Percentiles rank a stretch among this genome's conserved stretches.
These are phyloP conservation scores for Platycheirus rosarum DNA, from an alignment of 2,888 invertebrate species.

Conservation along the genomic window DNA sequence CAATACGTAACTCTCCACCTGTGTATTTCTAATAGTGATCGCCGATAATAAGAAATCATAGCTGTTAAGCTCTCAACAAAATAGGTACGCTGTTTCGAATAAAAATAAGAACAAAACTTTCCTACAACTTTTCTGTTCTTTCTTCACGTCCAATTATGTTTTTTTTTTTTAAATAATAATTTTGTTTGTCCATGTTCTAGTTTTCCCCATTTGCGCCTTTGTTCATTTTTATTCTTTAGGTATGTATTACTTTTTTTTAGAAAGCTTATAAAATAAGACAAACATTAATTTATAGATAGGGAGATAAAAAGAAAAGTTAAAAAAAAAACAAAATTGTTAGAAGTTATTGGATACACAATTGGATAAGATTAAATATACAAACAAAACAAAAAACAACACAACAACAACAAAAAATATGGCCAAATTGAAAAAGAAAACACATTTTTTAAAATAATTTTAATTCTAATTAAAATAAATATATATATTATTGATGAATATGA, in stretches of 20 bases:
- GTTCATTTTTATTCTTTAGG: slow-evolving; percentile 49
- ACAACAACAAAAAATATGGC: slow-evolving; percentile 54
- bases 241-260: slow-evolving; percentile 36
- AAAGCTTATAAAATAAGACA: slow-evolving; percentile 61
- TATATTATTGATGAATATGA: slow-evolving; percentile 63
- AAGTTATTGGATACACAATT: slow-evolving; percentile 46
- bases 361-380: slow-evolving; percentile 28
- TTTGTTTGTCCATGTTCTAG: slow-evolving; percentile 37
- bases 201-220: slow-evolving; percentile 55
- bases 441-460: slow-evolving; percentile 64
- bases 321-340: slow-evolving; percentile 16
- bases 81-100: too few relatives aligned
- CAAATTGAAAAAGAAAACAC: slow-evolving; percentile 53
- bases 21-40: too few relatives aligned
- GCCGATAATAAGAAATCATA: background rate
- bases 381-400: slow-evolving; percentile 27
- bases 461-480: slow-evolving; percentile 45
- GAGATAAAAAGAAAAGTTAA: slow-evolving; percentile 34
- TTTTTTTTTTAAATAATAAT: slow-evolving; percentile 9
- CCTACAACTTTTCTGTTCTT: slow-evolving; percentile 26
- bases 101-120: background rate
- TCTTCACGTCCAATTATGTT: slow-evolving; percentile 49
- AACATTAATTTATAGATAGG: slow-evolving; percentile 62
- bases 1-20: too few relatives aligned
- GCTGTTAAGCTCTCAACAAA: slow-evolving; percentile 40